Evolutionary conservation across 2,888 invertebrate genomes (phyloP).

Genomic region (Sarcophaga subvicina): DNA sequence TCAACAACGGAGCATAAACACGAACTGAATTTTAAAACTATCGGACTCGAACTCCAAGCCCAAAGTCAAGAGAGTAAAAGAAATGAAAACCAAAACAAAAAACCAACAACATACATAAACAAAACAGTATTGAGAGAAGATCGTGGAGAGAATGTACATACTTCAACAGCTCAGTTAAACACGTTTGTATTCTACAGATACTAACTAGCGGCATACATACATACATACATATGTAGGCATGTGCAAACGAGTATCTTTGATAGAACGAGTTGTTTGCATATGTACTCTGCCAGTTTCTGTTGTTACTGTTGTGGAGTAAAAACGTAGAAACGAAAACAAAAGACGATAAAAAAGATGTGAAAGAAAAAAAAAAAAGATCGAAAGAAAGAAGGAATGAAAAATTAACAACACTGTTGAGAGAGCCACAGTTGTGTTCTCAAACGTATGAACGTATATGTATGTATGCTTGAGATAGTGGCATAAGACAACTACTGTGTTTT

Average conservation of each 20-base stretch:
- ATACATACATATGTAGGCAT: neutral
- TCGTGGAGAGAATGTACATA: conserved; percentile 47
- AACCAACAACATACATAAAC: conserved; percentile 36
- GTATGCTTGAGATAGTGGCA: neutral
- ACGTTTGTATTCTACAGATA: neutral
- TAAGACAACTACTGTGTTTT: conserved; percentile 10
- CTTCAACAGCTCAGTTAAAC: neutral
- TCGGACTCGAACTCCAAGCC: conserved; percentile 48
- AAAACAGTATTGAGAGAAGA: conserved; percentile 54
- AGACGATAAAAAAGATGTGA: neutral
- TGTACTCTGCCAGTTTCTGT: neutral
- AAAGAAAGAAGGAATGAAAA: neutral
- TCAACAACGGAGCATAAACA: conserved; percentile 66
- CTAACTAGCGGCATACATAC: neutral
- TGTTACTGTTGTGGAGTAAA: neutral
- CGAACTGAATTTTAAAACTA: conserved; percentile 64
- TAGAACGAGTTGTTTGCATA: neutral
- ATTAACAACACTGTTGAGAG: neutral
- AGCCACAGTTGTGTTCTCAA: neutral
- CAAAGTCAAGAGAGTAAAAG: conserved; percentile 29
- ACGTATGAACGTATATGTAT: neutral
- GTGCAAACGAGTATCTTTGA: neutral
- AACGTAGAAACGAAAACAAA: neutral
- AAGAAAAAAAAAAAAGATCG: conserved; percentile 9
- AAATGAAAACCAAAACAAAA: conserved; percentile 12